Evolutionary conservation across 92 coral and sea anemone genomes (phyloP).

Genomic region (Siderastrea radians): DNA sequence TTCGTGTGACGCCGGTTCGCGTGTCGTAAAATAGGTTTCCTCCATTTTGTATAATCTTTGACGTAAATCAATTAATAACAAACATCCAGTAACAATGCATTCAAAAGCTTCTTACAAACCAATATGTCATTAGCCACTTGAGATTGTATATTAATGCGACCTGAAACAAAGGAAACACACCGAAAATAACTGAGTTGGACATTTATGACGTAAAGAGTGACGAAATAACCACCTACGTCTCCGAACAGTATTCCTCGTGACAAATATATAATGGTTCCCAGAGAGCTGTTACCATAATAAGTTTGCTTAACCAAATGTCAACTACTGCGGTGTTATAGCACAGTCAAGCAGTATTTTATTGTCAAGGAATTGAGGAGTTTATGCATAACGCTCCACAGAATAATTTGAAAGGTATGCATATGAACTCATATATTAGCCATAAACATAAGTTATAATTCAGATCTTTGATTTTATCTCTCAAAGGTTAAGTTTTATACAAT

Average conservation of each 20-base stretch:
- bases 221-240: slow-evolving; percentile 21
- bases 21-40: slow-evolving; percentile 1
- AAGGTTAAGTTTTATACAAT: no score
- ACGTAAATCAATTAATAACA: background rate
- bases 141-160: slow-evolving; percentile 26
- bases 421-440: background rate
- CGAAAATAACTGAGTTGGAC: slow-evolving; percentile 21
- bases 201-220: slow-evolving; percentile 26
- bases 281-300: background rate
- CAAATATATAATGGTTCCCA: slow-evolving; percentile 12
- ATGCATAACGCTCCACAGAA: background rate
- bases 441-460: background rate
- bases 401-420: slow-evolving; percentile 28
- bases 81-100: background rate
- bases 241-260: background rate
- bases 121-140: slow-evolving; percentile 22
- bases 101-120: background rate
- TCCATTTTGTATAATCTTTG: slow-evolving; percentile 10
- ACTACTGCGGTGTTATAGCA: background rate
- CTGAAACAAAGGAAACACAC: slow-evolving; percentile 27
- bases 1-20: slow-evolving; percentile 26
- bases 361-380: background rate
- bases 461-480: background rate
- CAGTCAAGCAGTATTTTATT: background rate
- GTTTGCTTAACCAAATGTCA: background rate